These are phyloP conservation scores for Pseudocheirus occidentalis DNA, from an alignment of 2,797 vertebrate species.

Conservation along the genomic window DNA sequence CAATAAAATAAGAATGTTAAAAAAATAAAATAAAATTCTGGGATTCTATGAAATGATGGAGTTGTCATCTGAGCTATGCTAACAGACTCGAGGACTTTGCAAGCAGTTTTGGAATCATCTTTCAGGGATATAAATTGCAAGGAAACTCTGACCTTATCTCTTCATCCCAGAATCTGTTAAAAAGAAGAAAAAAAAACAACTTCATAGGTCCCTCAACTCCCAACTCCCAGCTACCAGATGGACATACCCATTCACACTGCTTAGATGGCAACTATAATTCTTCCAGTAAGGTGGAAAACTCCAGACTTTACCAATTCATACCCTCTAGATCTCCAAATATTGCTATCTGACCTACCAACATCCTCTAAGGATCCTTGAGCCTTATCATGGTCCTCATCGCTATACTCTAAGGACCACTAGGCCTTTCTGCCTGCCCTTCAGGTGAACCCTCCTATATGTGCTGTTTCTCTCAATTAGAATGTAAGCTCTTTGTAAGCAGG, in stretches of 20 bases:
- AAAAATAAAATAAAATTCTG: not conserved
- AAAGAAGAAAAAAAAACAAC: constrained; percentile 33
- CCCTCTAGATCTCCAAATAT: not conserved
- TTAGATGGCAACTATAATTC: not conserved
- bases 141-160: constrained; percentile 3
- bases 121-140: constrained; percentile 42
- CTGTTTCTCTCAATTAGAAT: not conserved
- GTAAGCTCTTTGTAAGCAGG: not conserved
- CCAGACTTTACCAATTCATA: not conserved
- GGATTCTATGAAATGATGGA: not conserved
- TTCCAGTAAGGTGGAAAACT: not conserved
- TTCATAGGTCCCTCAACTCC: constrained; percentile 13
- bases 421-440: not conserved
- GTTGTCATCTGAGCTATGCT: not conserved
- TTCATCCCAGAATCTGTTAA: constrained; percentile 21
- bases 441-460: not conserved
- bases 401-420: not conserved
- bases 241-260: not conserved
- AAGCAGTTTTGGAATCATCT: not conserved
- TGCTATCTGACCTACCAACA: not conserved
- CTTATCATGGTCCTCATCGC: not conserved
- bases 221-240: not conserved
- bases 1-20: no score
- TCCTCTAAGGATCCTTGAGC: not conserved
- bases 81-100: not conserved